Percentiles rank a stretch among this genome's conserved stretches.
Evolutionary conservation across 2,888 invertebrate genomes (phyloP).

Genomic region (Agriopis marginaria): DNA sequence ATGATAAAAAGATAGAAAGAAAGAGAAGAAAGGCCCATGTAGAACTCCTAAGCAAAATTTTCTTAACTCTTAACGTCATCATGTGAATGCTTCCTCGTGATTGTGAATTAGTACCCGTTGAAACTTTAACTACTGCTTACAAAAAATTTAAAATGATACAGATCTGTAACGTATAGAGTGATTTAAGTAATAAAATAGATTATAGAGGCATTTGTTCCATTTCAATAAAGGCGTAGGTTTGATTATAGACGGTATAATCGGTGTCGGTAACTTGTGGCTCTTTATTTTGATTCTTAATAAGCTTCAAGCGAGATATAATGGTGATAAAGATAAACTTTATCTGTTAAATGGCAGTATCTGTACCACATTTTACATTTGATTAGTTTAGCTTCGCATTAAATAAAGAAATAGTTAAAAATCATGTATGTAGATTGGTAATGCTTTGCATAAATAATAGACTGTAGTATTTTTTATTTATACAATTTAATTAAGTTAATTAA

Average conservation of each 20-base stretch:
- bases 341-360: conserved; percentile 16
- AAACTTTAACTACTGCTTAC: conserved; percentile 23
- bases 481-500: no score
- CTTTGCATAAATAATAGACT: neutral
- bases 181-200: conserved; percentile 55
- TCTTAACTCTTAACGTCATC: neutral
- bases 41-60: neutral
- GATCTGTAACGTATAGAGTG: conserved; percentile 32
- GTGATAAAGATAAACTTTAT: conserved; percentile 29
- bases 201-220: conserved; percentile 43
- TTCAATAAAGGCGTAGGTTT: conserved; percentile 45
- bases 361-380: conserved; percentile 7
- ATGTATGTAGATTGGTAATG: neutral
- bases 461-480: no score
- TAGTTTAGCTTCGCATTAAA: conserved; percentile 1
- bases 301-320: conserved; percentile 21
- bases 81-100: neutral
- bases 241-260: conserved; percentile 35
- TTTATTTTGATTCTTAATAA: conserved; percentile 37
- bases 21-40: neutral
- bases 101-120: neutral
- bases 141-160: conserved; percentile 21
- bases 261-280: conserved; percentile 23
- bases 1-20: neutral
- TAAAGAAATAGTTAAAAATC: no score